Evolutionary conservation across 2,113 vertebrate species (phyloP).

Genomic region (Bucco capensis): DNA sequence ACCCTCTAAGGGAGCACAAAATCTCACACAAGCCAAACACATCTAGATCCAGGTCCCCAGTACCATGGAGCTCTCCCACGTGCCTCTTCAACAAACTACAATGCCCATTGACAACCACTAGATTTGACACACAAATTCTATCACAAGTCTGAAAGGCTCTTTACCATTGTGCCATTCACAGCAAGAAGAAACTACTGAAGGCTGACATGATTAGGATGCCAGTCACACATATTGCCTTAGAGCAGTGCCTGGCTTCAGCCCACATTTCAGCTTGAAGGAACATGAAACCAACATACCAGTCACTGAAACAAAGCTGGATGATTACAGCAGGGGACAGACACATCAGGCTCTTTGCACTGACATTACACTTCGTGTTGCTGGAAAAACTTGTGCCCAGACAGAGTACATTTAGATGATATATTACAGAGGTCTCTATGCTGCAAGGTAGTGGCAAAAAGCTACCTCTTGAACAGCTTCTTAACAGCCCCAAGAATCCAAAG

Average conservation of each 20-base stretch:
- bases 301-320: not conserved
- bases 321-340: not conserved
- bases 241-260: not conserved
- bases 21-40: not conserved
- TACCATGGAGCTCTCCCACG: slow-evolving; percentile 10
- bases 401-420: not conserved
- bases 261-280: not conserved
- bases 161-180: not conserved
- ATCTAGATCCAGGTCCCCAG: not conserved
- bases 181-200: not conserved
- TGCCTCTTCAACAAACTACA: not conserved
- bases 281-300: not conserved
- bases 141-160: not conserved
- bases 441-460: not conserved
- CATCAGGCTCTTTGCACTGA: not conserved
- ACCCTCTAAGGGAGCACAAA: not conserved
- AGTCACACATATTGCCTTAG: slow-evolving; percentile 19
- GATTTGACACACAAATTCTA: not conserved
- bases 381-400: not conserved
- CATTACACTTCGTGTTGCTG: not conserved
- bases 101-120: not conserved
- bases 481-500: not conserved
- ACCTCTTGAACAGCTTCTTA: not conserved
- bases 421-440: not conserved
- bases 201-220: slow-evolving; percentile 21